Conservation (phyloP, 2,113 vertebrate species). For the Ciconia maguari region DNA sequence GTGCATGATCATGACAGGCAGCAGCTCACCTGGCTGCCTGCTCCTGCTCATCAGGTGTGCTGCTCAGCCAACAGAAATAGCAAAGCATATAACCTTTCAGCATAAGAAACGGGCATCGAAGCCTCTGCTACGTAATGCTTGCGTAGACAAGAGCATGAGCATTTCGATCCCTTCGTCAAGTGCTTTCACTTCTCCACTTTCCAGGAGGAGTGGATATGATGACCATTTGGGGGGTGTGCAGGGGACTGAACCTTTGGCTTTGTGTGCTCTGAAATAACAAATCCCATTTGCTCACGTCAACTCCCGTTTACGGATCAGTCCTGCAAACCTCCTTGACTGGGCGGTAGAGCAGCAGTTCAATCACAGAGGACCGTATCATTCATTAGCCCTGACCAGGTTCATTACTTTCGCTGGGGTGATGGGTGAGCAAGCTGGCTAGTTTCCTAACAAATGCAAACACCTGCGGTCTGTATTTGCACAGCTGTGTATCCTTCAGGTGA, state of each 20-base stretch:
- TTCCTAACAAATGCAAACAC: fast-evolving
- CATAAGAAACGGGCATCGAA: fast-evolving
- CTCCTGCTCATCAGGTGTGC: background rate
- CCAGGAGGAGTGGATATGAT: background rate
- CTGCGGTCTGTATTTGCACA: background rate
- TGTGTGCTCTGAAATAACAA: background rate
- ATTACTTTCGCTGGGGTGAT: background rate
- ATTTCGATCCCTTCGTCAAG: fast-evolving
- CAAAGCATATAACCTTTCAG: background rate
- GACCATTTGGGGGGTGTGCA: no score
- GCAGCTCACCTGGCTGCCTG: background rate
- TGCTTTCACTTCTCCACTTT: background rate
- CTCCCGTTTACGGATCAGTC: background rate
- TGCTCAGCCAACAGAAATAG: background rate
- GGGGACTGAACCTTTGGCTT: background rate
- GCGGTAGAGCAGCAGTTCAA: background rate
- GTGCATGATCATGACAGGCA: fast-evolving
- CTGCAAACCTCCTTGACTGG: fast-evolving
- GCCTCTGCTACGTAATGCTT: background rate
- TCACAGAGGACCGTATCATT: background rate
- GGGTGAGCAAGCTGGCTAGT: background rate
- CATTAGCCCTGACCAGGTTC: background rate
- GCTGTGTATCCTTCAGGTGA: background rate
- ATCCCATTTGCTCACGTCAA: background rate
- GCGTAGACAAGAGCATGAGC: fast-evolving